phyloP scores from a whole-genome alignment of 35 echinoderm and acorn worm genomes.

The Lytechinus variegatus region DNA sequence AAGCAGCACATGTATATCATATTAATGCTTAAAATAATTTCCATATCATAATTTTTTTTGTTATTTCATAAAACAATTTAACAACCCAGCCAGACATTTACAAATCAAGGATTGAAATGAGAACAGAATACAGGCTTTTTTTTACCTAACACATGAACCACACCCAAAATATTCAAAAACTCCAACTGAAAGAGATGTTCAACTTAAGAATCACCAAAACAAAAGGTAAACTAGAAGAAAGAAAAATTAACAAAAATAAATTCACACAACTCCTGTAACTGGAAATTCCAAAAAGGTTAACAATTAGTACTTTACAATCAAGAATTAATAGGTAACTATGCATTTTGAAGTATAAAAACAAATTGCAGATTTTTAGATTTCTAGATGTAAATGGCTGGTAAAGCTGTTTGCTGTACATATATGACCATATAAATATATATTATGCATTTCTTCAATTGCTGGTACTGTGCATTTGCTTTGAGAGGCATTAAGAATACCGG shows the following conservation, averaged over 20 bases:
- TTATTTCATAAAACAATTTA: too few species aligned
- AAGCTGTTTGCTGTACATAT: not conserved
- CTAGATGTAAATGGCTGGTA: not conserved
- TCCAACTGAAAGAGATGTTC: not conserved
- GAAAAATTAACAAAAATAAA: not conserved
- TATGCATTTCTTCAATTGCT: not conserved
- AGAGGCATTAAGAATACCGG: not conserved
- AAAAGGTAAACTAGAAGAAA: not conserved
- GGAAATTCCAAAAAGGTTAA: not conserved
- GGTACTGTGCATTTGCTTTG: not conserved
- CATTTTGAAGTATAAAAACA: not conserved
- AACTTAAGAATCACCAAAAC: not conserved
- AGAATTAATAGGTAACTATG: not conserved
- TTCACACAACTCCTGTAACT: not conserved
- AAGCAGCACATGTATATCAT: too few species aligned
- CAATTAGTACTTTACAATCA: not conserved
- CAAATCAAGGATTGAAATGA: not conserved
- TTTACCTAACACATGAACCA: not conserved
- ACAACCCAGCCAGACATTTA: not conserved
- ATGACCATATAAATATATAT: not conserved
- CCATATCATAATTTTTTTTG: too few species aligned
- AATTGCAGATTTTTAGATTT: not conserved
- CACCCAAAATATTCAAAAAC: not conserved
- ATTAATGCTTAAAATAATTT: too few species aligned
- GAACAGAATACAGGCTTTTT: slow-evolving; percentile 14